Evolutionary conservation across 2,888 invertebrate species (phyloP).

Genomic region (Teinopalpus imperialis): DNA sequence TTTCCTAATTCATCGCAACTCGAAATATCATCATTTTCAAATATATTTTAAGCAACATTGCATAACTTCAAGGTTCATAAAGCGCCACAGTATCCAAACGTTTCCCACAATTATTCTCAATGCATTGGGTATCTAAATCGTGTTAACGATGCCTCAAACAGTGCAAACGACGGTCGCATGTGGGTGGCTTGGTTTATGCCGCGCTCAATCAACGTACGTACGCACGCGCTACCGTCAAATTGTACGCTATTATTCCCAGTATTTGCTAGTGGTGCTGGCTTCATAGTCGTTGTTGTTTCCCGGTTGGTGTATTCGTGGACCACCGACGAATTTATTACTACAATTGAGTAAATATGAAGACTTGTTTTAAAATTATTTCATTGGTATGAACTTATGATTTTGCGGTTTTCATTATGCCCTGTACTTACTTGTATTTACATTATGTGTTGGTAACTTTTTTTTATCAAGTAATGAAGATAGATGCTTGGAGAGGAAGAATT

Average conservation of each 20-base stretch:
- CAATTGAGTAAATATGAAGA: slow-evolving; percentile 22
- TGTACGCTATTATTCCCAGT: slow-evolving; percentile 26
- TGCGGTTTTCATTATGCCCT: too few species aligned
- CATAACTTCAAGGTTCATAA: slow-evolving; percentile 1
- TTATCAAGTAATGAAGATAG: too few species aligned
- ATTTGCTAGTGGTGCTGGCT: slow-evolving; percentile 8
- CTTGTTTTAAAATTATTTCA: slow-evolving; percentile 6
- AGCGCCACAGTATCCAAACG: slow-evolving; percentile 1
- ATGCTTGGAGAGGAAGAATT: too few species aligned
- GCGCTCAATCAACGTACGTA: slow-evolving; percentile 67
- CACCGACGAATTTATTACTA: slow-evolving; percentile 33
- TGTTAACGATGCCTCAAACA: slow-evolving; percentile 36
- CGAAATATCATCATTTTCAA: too few species aligned
- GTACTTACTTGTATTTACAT: too few species aligned
- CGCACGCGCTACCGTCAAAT: slow-evolving; percentile 57
- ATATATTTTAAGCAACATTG: not conserved
- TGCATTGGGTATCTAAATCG: slow-evolving; percentile 21
- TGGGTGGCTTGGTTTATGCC: slow-evolving; percentile 69
- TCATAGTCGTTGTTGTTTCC: slow-evolving; percentile 40
- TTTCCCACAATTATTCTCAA: slow-evolving; percentile 23
- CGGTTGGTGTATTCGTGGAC: slow-evolving; percentile 36
- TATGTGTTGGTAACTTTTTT: too few species aligned
- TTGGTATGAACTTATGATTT: too few species aligned
- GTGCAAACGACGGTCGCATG: slow-evolving; percentile 52
- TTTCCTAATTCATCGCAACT: too few species aligned